phyloP scores from a whole-genome alignment of 2,888 invertebrate genomes.

The Cheilosia variabilis region DNA sequence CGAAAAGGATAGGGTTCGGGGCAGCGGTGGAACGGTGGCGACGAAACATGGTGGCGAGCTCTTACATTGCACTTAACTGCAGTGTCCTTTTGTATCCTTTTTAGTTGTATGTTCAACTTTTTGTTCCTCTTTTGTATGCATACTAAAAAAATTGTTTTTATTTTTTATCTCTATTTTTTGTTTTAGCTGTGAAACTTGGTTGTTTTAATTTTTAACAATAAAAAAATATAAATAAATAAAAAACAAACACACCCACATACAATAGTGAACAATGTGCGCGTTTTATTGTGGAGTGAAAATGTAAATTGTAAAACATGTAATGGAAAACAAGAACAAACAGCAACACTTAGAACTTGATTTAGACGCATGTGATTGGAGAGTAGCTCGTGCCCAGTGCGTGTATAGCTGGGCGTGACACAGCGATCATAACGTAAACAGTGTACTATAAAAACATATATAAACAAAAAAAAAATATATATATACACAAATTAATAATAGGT shows the following conservation, averaged over 20 bases:
- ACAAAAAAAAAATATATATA: conserved; percentile 46
- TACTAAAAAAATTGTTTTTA: conserved; percentile 61
- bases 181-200: conserved; percentile 70
- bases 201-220: conserved; percentile 63
- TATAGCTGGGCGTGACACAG: conserved; percentile 59
- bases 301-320: conserved; percentile 63
- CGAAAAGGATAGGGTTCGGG: conserved; percentile 16
- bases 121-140: conserved; percentile 73
- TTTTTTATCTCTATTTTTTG: conserved; percentile 37
- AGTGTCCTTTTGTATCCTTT: conserved; percentile 65
- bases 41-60: conserved; percentile 25
- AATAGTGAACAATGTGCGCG: conserved; percentile 64
- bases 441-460: conserved; percentile 63
- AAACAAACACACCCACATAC: conserved; percentile 39
- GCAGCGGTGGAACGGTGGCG: conserved; percentile 12
- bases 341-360: conserved; percentile 12
- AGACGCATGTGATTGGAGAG: conserved; percentile 58
- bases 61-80: conserved; percentile 10
- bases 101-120: conserved; percentile 69
- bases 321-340: conserved; percentile 18
- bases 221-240: conserved; percentile 49
- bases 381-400: conserved; percentile 48
- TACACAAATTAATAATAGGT: conserved; percentile 74
- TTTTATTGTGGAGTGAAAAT: conserved; percentile 58
- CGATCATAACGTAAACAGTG: conserved; percentile 72